These are phyloP conservation scores for Rhinogobius similis DNA, from an alignment of 2,113 vertebrate genomes.

Conservation along the genomic window DNA sequence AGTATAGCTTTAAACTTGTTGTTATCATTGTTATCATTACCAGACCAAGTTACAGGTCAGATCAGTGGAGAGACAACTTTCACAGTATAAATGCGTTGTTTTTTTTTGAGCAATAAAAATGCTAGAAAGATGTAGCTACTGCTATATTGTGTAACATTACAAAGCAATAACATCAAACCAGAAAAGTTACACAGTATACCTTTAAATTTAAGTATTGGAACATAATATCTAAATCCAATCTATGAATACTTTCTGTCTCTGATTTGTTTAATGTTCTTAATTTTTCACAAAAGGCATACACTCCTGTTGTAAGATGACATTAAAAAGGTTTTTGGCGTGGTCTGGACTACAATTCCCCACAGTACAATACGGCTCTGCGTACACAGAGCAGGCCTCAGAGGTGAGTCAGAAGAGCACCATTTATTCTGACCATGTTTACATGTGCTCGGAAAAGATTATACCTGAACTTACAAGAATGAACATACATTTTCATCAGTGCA, in stretches of 20 bases:
- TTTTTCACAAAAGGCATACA: conserved; percentile 26
- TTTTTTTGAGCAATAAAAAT: no score
- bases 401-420: conserved; percentile 52
- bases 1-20: no score
- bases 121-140: no score
- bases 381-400: conserved; percentile 64
- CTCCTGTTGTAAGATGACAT: conserved; percentile 45
- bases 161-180: no score
- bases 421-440: conserved; percentile 61
- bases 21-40: no score
- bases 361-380: conserved; percentile 51
- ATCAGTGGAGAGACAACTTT: no score
- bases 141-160: no score
- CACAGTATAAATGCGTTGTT: no score
- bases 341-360: conserved; percentile 35
- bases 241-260: neutral
- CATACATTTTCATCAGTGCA: conserved; percentile 64
- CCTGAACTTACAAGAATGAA: conserved; percentile 36
- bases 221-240: neutral
- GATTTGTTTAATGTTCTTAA: conserved; percentile 1
- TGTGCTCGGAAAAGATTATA: conserved; percentile 52
- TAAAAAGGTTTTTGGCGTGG: conserved; percentile 48
- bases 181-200: no score
- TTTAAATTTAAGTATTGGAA: neutral
- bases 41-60: no score